A percentile compares a stretch with the other conserved stretches of the same genome.
Conservation (phyloP, 2,888 invertebrate genomes). For the Himalopsyche tibetana region DNA sequence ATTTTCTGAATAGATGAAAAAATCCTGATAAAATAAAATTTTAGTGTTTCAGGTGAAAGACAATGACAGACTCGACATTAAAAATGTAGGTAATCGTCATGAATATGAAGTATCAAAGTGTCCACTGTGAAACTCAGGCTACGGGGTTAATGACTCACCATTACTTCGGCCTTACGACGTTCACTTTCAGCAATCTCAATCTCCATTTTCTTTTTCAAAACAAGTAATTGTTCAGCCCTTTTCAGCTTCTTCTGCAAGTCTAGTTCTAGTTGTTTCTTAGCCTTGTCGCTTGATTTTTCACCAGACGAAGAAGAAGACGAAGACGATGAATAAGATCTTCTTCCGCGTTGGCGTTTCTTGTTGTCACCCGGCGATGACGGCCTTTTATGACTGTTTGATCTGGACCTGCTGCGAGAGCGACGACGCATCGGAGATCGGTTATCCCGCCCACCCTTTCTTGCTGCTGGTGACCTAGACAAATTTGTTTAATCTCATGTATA, state of each 20-base stretch:
- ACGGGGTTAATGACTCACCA: conserved; percentile 47
- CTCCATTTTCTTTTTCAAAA: conserved; percentile 80
- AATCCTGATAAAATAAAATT: too few relatives aligned
- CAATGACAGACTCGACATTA: too few relatives aligned
- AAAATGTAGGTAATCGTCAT: too few relatives aligned
- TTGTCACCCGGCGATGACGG: conserved; percentile 56
- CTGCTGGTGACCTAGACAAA: conserved; percentile 35
- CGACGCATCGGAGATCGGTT: conserved; percentile 64
- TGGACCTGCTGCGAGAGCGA: conserved; percentile 67
- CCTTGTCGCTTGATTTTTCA: conserved; percentile 60
- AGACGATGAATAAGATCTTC: conserved; percentile 49
- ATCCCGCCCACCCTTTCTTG: conserved; percentile 29
- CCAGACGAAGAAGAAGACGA: conserved; percentile 56
- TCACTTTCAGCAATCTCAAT: conserved; percentile 77
- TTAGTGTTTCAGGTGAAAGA: too few relatives aligned
- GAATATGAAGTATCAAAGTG: too few relatives aligned
- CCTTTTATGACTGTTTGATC: conserved; percentile 66
- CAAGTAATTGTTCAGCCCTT: conserved; percentile 74
- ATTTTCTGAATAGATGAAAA: too few relatives aligned
- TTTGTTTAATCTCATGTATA: conserved; percentile 44
- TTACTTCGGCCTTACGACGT: conserved; percentile 71
- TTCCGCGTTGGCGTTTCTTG: conserved; percentile 49
- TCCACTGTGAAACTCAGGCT: too few relatives aligned
- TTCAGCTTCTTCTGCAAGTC: conserved; percentile 72
- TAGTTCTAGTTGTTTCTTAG: conserved; percentile 69